These are phyloP conservation scores for Margarornis squamiger DNA, from an alignment of 2,797 vertebrate species.

Conservation along the genomic window DNA sequence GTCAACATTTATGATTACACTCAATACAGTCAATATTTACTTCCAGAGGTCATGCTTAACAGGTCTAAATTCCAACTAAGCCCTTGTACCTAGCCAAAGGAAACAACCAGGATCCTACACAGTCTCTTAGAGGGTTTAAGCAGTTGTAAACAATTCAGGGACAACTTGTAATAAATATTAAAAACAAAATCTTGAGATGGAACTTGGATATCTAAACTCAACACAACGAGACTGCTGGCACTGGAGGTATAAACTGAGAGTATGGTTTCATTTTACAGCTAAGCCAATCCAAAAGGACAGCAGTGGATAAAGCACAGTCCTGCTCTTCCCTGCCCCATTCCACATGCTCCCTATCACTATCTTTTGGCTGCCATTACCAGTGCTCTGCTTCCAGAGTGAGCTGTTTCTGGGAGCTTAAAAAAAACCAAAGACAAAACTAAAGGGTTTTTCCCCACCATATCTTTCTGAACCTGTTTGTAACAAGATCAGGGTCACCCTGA, in stretches of 20 bases:
- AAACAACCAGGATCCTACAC: background rate
- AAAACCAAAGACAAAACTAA: background rate
- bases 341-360: background rate
- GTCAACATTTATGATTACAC: background rate
- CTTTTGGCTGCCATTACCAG: background rate
- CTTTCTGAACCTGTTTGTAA: background rate
- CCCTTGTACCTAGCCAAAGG: background rate
- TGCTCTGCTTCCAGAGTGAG: background rate
- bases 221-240: background rate
- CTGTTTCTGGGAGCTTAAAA: background rate
- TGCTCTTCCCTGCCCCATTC: background rate
- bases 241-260: background rate
- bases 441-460: background rate
- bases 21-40: background rate
- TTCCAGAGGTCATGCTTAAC: background rate
- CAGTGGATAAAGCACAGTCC: background rate
- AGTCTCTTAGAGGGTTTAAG: background rate
- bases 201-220: background rate
- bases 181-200: background rate
- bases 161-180: background rate
- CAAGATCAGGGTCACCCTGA: background rate
- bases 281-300: background rate
- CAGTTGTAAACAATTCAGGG: background rate
- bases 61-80: background rate
- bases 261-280: background rate